phyloP scores from a whole-genome alignment of 2,888 invertebrate species.

The Apomyelois bistriatella region DNA sequence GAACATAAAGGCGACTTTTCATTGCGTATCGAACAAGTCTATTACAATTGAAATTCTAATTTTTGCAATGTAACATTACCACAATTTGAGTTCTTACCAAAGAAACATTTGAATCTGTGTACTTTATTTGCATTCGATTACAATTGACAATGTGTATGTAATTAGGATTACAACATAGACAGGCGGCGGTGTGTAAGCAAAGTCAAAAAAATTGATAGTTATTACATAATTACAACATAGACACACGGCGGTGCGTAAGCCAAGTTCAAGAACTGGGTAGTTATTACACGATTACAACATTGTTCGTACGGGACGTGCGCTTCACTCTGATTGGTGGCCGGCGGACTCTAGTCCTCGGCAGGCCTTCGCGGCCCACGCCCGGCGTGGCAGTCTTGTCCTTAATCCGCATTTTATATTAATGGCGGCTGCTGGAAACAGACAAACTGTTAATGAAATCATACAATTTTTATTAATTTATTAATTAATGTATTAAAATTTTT shows the following conservation, averaged over 20 bases:
- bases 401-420: slow-evolving; percentile 37
- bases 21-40: neutral
- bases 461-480: too few species aligned
- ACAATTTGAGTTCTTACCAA: neutral
- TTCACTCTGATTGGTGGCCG: slow-evolving; percentile 6
- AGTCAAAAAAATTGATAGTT: neutral
- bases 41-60: neutral
- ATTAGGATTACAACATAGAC: neutral
- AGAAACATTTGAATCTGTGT: neutral
- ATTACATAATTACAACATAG: neutral
- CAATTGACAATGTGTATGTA: neutral
- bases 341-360: slow-evolving; percentile 10
- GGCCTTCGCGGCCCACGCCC: slow-evolving; percentile 21
- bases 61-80: neutral
- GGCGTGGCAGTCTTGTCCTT: slow-evolving; percentile 46
- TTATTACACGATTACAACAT: slow-evolving; percentile 3
- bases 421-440: slow-evolving; percentile 65
- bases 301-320: slow-evolving; percentile 10
- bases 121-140: neutral
- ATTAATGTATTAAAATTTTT: too few species aligned
- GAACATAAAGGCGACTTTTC: slow-evolving; percentile 8
- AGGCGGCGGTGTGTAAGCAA: neutral
- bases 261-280: neutral
- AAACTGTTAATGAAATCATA: neutral
- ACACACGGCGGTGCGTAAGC: neutral